Conservation (phyloP, 2,113 vertebrate species). For the Isichthys henryi region DNA sequence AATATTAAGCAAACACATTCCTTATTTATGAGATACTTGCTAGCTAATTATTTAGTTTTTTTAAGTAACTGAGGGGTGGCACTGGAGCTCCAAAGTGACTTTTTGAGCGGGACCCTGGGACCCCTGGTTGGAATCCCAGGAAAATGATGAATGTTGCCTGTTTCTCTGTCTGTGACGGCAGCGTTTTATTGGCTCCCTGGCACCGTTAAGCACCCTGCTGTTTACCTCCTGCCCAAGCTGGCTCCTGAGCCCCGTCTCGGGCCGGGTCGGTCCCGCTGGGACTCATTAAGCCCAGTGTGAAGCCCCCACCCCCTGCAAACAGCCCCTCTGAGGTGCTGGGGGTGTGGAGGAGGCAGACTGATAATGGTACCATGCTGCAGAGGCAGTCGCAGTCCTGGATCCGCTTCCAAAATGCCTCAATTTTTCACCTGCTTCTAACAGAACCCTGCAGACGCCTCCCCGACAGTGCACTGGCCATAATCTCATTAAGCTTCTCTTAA, state of each 20-base stretch:
- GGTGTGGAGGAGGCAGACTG: constrained; percentile 39
- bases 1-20: neutral
- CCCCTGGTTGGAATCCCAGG: neutral
- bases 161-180: neutral
- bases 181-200: neutral
- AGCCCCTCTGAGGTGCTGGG: neutral
- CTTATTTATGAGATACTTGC: neutral
- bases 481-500: constrained; percentile 43
- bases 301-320: neutral
- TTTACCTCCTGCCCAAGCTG: neutral
- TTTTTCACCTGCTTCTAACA: constrained; percentile 53
- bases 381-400: constrained; percentile 39
- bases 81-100: neutral
- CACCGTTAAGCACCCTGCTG: neutral
- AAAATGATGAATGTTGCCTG: neutral
- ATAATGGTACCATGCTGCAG: constrained; percentile 43
- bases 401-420: constrained; percentile 28
- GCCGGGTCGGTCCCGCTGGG: constrained; percentile 31
- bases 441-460: constrained; percentile 20
- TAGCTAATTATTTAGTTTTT: too few species aligned
- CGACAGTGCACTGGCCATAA: constrained; percentile 39
- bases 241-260: neutral
- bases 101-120: neutral
- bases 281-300: constrained; percentile 41
- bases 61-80: too few species aligned